Conservation (phyloP, 2,797 vertebrate genomes). For the Zalophus californianus region DNA sequence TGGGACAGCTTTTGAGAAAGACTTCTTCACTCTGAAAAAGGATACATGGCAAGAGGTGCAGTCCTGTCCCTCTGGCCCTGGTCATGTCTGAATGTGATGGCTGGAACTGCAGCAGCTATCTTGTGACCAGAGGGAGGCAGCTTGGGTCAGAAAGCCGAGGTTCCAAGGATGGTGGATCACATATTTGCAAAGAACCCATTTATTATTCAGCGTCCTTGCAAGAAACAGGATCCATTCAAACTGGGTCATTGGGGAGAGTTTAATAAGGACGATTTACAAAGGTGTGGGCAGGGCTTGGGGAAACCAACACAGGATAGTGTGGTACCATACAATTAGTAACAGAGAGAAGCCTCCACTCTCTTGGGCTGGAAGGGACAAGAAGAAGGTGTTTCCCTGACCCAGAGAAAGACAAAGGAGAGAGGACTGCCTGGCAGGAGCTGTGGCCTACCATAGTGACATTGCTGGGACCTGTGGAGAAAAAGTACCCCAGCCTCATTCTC, state of each 20-base stretch:
- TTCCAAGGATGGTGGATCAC: background rate
- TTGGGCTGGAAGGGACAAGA: background rate
- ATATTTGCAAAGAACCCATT: background rate
- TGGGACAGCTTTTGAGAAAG: background rate
- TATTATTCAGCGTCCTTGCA: background rate
- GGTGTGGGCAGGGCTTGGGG: background rate
- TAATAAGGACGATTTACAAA: background rate
- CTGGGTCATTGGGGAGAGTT: background rate
- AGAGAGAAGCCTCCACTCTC: background rate
- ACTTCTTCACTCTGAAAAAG: background rate
- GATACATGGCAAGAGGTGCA: background rate
- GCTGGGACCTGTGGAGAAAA: background rate
- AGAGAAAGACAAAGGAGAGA: background rate
- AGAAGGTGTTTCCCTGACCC: background rate
- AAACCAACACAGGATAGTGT: background rate
- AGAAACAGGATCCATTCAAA: conserved; percentile 4
- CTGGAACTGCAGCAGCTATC: background rate
- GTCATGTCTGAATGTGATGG: background rate
- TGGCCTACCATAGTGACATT: background rate
- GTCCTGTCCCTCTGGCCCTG: background rate
- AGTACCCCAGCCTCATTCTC: background rate
- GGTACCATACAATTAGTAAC: background rate
- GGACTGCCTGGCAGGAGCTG: background rate
- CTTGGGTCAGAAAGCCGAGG: background rate
- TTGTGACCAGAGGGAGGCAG: background rate